Percentiles rank a stretch among this genome's conserved stretches.
These are phyloP conservation scores for Erebia palarica DNA, from an alignment of 2,888 invertebrate genomes.

Conservation along the genomic window DNA sequence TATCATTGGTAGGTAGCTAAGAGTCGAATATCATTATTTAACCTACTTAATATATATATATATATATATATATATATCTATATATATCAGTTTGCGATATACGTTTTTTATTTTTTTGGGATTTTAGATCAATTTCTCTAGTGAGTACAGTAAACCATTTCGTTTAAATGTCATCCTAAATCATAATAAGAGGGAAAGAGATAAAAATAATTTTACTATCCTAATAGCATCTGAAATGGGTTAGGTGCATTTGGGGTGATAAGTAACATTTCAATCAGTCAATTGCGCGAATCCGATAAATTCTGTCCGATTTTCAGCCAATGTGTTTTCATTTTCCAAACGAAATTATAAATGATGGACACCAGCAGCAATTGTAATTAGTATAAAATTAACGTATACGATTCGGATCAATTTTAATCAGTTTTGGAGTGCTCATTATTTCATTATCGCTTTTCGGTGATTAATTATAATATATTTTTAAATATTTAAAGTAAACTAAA, in stretches of 20 bases:
- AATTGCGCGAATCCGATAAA: not conserved
- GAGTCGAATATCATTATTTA: not conserved
- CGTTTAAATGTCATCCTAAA: no score
- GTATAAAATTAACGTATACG: slow-evolving; percentile 17
- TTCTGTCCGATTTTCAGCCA: not conserved
- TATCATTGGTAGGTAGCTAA: no score
- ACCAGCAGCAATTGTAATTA: slow-evolving; percentile 15
- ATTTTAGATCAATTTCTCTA: no score
- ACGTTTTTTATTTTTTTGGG: no score
- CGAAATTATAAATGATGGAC: slow-evolving; percentile 13
- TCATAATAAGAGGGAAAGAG: no score
- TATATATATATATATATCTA: no score
- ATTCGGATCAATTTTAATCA: slow-evolving; percentile 20
- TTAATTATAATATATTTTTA: slow-evolving; percentile 1
- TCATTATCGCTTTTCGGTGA: slow-evolving; percentile 16
- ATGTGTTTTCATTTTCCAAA: slow-evolving; percentile 4
- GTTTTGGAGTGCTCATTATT: slow-evolving; percentile 20
- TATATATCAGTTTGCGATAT: no score
- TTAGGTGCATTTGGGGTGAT: no score
- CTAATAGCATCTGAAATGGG: no score
- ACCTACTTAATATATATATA: not conserved
- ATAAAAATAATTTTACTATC: no score
- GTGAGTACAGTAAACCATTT: no score
- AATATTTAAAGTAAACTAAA: not conserved
- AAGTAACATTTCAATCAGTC: not conserved